Conservation (phyloP, 2,113 vertebrate genomes). For the Thinocorus orbignyianus region DNA sequence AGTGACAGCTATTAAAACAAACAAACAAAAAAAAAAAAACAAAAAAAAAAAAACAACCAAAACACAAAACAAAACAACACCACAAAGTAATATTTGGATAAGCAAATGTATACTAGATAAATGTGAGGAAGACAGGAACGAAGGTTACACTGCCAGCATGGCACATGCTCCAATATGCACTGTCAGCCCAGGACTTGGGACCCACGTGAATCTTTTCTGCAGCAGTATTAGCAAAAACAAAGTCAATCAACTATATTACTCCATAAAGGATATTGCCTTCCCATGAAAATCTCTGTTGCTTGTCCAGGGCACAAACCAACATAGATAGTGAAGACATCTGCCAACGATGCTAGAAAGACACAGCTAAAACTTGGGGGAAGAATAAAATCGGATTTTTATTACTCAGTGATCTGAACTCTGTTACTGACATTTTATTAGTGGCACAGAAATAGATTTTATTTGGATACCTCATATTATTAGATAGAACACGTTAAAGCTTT, state of each 20-base stretch:
- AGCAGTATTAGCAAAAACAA: neutral
- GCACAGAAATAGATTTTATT: neutral
- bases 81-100: neutral
- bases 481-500: neutral
- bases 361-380: neutral
- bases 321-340: neutral
- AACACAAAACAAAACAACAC: neutral
- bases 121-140: neutral
- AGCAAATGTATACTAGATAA: neutral
- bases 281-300: neutral
- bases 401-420: neutral
- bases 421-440: neutral
- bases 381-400: neutral
- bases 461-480: neutral
- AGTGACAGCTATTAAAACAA: neutral
- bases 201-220: neutral
- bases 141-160: neutral
- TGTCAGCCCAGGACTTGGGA: neutral
- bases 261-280: neutral
- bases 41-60: no score
- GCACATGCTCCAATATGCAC: rapidly evolving
- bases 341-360: neutral
- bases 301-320: neutral
- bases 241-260: neutral
- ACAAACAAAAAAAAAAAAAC: no score